Evolutionary conservation across 2,888 invertebrate species (phyloP).

Genomic region (Pomacea canaliculata): DNA sequence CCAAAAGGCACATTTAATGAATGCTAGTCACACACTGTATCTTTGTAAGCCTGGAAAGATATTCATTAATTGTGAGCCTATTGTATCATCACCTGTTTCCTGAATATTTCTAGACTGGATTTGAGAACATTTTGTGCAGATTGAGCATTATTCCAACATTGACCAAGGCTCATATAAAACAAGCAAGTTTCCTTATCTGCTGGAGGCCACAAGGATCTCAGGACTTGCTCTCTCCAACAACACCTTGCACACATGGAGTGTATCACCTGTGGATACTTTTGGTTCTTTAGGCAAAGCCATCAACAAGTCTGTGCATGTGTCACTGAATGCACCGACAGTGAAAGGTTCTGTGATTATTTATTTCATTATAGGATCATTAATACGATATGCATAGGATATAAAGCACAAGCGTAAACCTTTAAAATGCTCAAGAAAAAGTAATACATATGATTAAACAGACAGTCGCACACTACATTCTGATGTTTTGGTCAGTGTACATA

Average conservation of each 20-base stretch:
- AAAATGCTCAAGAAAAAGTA: too few species aligned
- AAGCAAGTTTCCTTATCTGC: conserved; percentile 1
- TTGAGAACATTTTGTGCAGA: background rate
- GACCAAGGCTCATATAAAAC: conserved; percentile 1
- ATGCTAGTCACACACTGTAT: too few species aligned
- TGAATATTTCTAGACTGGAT: background rate
- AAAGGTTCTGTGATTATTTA: background rate
- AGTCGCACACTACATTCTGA: too few species aligned
- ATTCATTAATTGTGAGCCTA: too few species aligned
- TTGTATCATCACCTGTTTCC: background rate
- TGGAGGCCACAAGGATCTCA: background rate
- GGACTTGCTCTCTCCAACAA: background rate
- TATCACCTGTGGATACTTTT: conserved; percentile 4
- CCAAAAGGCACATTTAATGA: too few species aligned
- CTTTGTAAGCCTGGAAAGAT: too few species aligned
- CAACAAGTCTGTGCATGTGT: background rate
- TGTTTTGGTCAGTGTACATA: too few species aligned
- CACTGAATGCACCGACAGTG: background rate
- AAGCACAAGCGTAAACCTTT: too few species aligned
- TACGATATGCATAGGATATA: too few species aligned
- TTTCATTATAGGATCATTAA: too few species aligned
- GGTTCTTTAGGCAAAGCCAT: background rate
- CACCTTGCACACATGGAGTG: background rate
- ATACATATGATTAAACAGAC: too few species aligned
- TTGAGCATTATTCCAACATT: background rate